Conservation (phyloP, 2,113 vertebrate genomes). For the Scomber colias region DNA sequence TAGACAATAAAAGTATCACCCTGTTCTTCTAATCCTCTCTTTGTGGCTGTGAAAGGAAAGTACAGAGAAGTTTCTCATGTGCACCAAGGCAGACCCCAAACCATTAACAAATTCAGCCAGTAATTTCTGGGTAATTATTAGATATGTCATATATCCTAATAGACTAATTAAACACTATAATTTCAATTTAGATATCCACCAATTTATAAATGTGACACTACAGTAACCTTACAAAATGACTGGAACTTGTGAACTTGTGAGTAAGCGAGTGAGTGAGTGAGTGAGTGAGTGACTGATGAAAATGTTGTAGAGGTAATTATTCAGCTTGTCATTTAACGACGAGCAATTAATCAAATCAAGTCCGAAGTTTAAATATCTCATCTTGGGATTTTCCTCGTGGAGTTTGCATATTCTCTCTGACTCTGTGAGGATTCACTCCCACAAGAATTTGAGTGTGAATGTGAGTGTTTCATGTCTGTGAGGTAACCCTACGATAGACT, state of each 20-base stretch:
- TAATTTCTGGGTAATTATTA: slow-evolving; percentile 37
- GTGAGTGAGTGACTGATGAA: too few species aligned
- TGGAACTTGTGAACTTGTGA: neutral
- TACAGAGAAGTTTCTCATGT: neutral
- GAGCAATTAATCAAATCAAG: too few species aligned
- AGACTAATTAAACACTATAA: slow-evolving; percentile 34
- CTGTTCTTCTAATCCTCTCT: neutral
- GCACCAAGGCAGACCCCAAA: neutral
- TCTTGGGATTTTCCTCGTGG: too few species aligned
- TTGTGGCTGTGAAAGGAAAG: neutral
- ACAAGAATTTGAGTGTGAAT: too few species aligned
- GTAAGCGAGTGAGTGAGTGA: too few species aligned
- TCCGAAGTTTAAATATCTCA: too few species aligned
- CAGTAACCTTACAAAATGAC: neutral
- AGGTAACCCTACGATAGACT: too few species aligned
- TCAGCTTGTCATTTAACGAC: neutral
- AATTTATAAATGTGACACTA: slow-evolving; percentile 23
- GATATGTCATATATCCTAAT: slow-evolving; percentile 34
- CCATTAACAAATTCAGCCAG: slow-evolving; percentile 14
- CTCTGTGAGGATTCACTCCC: too few species aligned
- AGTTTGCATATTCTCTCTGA: too few species aligned
- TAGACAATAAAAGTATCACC: slow-evolving; percentile 17
- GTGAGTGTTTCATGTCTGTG: too few species aligned
- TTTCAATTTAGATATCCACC: slow-evolving; percentile 15
- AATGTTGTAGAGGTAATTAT: neutral